A percentile compares a stretch with the other conserved stretches of the same genome.
These are phyloP conservation scores for Neolamprologus sp. DNA, from an alignment of 2,113 vertebrate genomes.

Conservation along the genomic window DNA sequence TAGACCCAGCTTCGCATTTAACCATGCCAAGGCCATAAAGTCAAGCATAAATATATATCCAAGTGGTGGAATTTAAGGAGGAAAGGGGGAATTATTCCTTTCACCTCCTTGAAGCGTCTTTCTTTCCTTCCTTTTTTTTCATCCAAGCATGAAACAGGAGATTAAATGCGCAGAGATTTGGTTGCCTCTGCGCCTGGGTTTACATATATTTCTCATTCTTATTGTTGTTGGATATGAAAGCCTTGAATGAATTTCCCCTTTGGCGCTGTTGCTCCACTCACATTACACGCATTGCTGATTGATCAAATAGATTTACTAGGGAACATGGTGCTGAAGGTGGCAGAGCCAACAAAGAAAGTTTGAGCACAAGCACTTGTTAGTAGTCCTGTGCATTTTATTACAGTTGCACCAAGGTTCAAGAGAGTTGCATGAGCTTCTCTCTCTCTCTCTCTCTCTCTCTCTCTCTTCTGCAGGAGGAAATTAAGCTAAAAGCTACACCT, in stretches of 20 bases:
- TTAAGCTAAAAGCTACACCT: slow-evolving; percentile 45
- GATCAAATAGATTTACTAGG: slow-evolving; percentile 32
- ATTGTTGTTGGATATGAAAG: slow-evolving; percentile 24
- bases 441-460: neutral
- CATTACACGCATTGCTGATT: slow-evolving; percentile 2
- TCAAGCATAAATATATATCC: slow-evolving; percentile 13
- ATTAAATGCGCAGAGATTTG: slow-evolving; percentile 25
- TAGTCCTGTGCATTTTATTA: neutral
- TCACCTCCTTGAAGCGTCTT: neutral
- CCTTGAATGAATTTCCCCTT: slow-evolving; percentile 10
- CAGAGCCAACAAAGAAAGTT: slow-evolving; percentile 13
- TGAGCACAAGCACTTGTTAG: neutral
- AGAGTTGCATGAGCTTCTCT: neutral
- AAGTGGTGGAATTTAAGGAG: neutral
- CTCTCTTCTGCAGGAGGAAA: neutral
- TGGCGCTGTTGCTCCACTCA: neutral
- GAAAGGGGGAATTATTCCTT: neutral
- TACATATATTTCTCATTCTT: slow-evolving; percentile 13
- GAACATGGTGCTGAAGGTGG: neutral
- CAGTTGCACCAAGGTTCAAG: neutral
- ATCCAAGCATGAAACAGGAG: neutral
- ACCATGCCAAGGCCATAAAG: slow-evolving; percentile 6
- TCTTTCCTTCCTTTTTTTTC: neutral
- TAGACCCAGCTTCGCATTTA: slow-evolving; percentile 21
- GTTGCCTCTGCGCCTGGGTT: neutral